A percentile compares a stretch with the other conserved stretches of the same genome.
These are phyloP conservation scores for Polia nebulosa DNA, from an alignment of 2,888 invertebrate genomes.

Conservation along the genomic window DNA sequence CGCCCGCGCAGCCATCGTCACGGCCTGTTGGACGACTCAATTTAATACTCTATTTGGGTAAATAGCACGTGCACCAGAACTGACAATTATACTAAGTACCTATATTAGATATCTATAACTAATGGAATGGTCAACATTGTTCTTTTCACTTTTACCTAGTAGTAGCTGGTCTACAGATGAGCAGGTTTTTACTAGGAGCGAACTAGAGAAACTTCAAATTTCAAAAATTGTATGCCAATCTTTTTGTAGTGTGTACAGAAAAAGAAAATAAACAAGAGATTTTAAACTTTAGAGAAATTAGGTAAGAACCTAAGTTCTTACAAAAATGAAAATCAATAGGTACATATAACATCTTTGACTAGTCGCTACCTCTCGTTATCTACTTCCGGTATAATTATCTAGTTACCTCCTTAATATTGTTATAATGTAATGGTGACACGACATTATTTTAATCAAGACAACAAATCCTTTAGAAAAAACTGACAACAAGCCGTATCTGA, in stretches of 20 bases:
- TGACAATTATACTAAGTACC: constrained; percentile 40
- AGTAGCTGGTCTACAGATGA: not conserved
- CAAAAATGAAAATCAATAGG: not conserved
- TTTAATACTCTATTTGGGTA: constrained; percentile 53
- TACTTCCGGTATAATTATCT: not conserved
- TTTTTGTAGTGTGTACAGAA: not conserved
- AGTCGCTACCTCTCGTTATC: not conserved
- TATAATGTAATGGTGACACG: constrained; percentile 23
- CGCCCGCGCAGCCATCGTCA: constrained; percentile 71
- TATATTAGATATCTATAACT: constrained; percentile 25
- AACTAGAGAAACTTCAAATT: not conserved
- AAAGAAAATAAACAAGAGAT: not conserved
- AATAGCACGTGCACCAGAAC: constrained; percentile 45
- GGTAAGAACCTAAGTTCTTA: too few species aligned
- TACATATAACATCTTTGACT: not conserved
- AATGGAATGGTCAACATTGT: constrained; percentile 20
- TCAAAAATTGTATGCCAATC: not conserved
- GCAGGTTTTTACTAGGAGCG: not conserved
- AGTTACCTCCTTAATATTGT: not conserved
- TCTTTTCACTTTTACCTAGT: constrained; percentile 6
- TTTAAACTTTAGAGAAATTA: too few species aligned
- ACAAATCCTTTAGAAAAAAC: constrained; percentile 14
- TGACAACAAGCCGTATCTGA: constrained; percentile 34
- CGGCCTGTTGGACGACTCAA: constrained; percentile 64
- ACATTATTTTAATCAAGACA: constrained; percentile 23